phyloP scores from a whole-genome alignment of 2,797 vertebrate genomes.

The Sebastes ruberrimus region DNA sequence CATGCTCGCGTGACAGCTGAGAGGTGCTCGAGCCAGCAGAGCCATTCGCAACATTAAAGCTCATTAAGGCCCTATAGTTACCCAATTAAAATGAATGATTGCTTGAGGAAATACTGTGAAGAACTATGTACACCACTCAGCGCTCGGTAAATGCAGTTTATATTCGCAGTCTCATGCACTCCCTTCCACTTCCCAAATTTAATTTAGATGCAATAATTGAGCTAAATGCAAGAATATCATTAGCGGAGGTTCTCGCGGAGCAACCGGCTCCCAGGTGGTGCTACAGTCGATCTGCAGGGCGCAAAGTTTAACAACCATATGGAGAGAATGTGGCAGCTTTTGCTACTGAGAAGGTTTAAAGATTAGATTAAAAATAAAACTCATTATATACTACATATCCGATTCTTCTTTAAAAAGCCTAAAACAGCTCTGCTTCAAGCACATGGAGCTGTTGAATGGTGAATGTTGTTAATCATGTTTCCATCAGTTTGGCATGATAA shows the following conservation, averaged over 20 bases:
- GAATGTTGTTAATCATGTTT: neutral
- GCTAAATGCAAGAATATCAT: constrained; percentile 33
- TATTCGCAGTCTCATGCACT: constrained; percentile 16
- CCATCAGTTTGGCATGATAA: neutral
- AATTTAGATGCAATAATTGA: constrained; percentile 41
- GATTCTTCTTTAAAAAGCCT: neutral
- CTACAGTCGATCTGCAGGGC: neutral
- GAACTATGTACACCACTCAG: constrained; percentile 8
- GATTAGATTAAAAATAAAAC: neutral
- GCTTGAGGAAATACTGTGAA: constrained; percentile 37
- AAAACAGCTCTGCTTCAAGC: neutral
- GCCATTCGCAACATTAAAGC: constrained; percentile 47
- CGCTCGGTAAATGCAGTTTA: constrained; percentile 31
- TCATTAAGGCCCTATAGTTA: constrained; percentile 49
- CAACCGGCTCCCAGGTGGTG: constrained; percentile 2
- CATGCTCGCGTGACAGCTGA: constrained; percentile 28
- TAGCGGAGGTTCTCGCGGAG: constrained; percentile 1
- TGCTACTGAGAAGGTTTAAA: neutral
- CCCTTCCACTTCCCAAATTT: constrained; percentile 24
- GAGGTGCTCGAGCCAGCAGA: constrained; percentile 34
- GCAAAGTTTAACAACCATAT: neutral
- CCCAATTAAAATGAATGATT: constrained; percentile 56
- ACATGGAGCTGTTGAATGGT: neutral
- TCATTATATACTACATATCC: neutral
- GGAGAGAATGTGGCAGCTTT: neutral